These are phyloP conservation scores for Theretra japonica DNA, from an alignment of 2,888 invertebrate genomes.

Conservation along the genomic window DNA sequence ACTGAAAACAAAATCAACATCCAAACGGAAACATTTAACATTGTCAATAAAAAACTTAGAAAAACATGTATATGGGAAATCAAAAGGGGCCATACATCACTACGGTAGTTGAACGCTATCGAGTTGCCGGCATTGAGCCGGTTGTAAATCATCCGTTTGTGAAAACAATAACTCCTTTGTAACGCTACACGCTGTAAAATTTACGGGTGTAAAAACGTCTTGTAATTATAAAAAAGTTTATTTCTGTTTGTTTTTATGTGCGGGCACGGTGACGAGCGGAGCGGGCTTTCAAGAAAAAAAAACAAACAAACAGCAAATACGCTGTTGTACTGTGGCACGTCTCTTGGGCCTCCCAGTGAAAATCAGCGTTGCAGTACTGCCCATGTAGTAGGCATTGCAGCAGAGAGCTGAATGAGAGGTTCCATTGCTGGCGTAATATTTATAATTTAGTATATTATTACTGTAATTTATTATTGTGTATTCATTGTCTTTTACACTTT, in stretches of 20 bases:
- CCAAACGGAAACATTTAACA: slow-evolving; percentile 1
- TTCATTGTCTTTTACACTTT: no score
- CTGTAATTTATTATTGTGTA: no score
- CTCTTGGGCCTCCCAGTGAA: no score
- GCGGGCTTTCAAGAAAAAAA: no score
- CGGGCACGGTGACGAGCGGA: neutral
- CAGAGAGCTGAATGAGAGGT: no score
- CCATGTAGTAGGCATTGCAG: no score
- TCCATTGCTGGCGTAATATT: no score
- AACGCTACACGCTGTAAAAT: slow-evolving; percentile 81
- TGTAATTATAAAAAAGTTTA: slow-evolving; percentile 43
- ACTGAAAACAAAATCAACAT: neutral
- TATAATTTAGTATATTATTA: no score
- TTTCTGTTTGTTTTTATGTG: slow-evolving; percentile 47
- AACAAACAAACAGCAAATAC: no score
- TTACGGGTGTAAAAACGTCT: slow-evolving; percentile 71
- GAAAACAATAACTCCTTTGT: slow-evolving; percentile 83
- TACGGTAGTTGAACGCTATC: slow-evolving; percentile 29
- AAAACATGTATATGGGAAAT: slow-evolving; percentile 6
- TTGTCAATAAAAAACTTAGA: neutral
- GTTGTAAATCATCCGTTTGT: slow-evolving; percentile 52
- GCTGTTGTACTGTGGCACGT: no score
- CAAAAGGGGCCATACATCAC: slow-evolving; percentile 41
- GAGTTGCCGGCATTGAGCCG: slow-evolving; percentile 14
- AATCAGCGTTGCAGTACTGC: no score